Evolutionary conservation across 2,888 invertebrate genomes (phyloP).

Genomic region (Scaptomyza flava): DNA sequence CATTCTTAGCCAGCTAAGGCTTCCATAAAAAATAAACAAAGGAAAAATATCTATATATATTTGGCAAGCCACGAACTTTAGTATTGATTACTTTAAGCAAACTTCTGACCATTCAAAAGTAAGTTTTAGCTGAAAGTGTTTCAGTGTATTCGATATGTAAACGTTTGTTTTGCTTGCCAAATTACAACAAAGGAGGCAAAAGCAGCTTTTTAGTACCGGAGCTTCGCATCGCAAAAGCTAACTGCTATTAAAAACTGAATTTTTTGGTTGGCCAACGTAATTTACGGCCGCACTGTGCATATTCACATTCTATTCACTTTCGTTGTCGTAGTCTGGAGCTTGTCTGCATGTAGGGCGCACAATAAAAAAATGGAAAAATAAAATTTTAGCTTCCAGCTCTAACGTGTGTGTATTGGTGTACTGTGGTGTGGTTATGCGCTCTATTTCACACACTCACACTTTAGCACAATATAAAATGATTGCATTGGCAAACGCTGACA

Average conservation of each 20-base stretch:
- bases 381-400: conserved; percentile 19
- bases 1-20: conserved; percentile 7
- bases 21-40: neutral
- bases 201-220: conserved; percentile 1
- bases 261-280: conserved; percentile 50
- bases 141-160: conserved; percentile 48
- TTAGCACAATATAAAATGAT: conserved; percentile 69
- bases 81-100: conserved; percentile 20
- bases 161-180: conserved; percentile 44
- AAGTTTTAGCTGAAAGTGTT: conserved; percentile 15
- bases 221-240: conserved; percentile 57
- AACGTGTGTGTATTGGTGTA: conserved; percentile 59
- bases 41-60: neutral
- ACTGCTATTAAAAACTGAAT: conserved; percentile 58
- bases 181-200: conserved; percentile 34
- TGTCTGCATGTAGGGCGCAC: conserved; percentile 40
- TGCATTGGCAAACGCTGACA: conserved; percentile 74
- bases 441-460: conserved; percentile 49
- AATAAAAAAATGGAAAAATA: conserved; percentile 9
- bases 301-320: conserved; percentile 25
- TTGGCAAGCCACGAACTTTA: conserved; percentile 6
- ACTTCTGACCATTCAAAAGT: conserved; percentile 10
- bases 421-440: conserved; percentile 62
- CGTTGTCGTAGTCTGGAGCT: conserved; percentile 34
- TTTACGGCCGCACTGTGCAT: conserved; percentile 64